Base-by-base conservation (phyloP, 2,888 invertebrate genomes). In the Scaeva pyrastri region DNA sequence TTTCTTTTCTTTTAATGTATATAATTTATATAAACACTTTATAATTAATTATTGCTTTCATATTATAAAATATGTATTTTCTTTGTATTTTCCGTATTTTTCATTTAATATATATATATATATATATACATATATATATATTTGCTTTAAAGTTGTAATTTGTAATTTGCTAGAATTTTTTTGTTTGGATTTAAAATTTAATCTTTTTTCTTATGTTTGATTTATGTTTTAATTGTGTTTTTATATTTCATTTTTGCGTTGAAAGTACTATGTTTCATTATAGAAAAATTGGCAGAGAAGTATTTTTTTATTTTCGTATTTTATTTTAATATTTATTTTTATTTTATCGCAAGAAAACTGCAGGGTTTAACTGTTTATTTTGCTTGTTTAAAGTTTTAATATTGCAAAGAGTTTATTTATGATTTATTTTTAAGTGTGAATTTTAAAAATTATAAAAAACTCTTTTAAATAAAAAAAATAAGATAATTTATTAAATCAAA, bases 321-420 rank as follows among this genome's bases (percentile, higher is more conserved):
- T 88, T 90, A 58, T 58, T 80, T 88, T 88, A 88, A 88, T 88
- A 88, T 84, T 88, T 88, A 79, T 88, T 89, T 90, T 90, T 88
- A 90, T 89, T 90, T n/a, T 26, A 26, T 89, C 85, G 89, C 90
- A 60, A 76, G 85, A 73, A 76, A 83, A 70, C 56, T 56, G 73
- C 68, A 43, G 58, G 50, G 55, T 41, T 64, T 62, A 60, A 16
- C 41, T 71, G 31, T 43, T 68, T 50, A 21, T 50, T 66, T 23
- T 31, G 48, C 66, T 68, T 48, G 58, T 31, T 41, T 31, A 6
- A 39, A 12, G 14, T 62, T 41, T 6, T 62, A 45, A n/a, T 52
- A 68, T 52, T 68, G 66, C 50, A 50, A 39, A 52, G 1, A 21
- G 36, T 48, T 52, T 52, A 39, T 52, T 52, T 52, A 36, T 39